Conservation (phyloP, 2,888 invertebrate genomes). For the Heliconius ethilla region DNA sequence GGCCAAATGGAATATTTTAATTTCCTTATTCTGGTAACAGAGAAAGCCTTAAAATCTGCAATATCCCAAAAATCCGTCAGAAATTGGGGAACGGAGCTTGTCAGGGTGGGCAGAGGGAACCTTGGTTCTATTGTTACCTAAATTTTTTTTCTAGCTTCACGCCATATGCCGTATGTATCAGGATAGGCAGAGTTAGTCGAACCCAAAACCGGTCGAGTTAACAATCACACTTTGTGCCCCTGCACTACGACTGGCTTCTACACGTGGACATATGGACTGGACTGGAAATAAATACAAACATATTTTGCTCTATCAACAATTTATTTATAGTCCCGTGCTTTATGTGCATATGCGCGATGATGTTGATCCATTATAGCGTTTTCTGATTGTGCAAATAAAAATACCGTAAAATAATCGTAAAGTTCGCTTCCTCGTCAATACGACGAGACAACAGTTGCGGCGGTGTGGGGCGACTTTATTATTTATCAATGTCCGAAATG, state of each 20-base stretch:
- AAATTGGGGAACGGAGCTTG: no score
- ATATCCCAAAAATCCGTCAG: no score
- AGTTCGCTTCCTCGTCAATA: constrained; percentile 18
- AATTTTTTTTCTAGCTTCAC: neutral
- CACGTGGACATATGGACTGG: no score
- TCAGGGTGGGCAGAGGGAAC: no score
- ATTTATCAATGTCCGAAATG: constrained; percentile 37
- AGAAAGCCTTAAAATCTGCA: no score
- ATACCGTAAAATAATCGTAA: constrained; percentile 28
- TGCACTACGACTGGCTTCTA: no score
- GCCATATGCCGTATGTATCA: neutral
- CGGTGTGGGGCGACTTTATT: constrained; percentile 37
- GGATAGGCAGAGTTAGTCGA: neutral
- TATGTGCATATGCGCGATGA: constrained; percentile 25
- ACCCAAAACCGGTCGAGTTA: neutral
- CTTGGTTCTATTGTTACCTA: neutral
- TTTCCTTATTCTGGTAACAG: no score
- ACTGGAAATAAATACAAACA: neutral
- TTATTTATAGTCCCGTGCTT: constrained; percentile 9
- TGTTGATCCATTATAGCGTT: constrained; percentile 20
- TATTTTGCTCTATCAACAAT: constrained; percentile 9
- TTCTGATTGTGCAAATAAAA: constrained; percentile 26
- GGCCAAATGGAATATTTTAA: no score
- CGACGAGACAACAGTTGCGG: constrained; percentile 13
- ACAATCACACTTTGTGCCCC: no score